Evolutionary conservation across 2,797 vertebrate genomes (phyloP).

Genomic region (Mus caroli): DNA sequence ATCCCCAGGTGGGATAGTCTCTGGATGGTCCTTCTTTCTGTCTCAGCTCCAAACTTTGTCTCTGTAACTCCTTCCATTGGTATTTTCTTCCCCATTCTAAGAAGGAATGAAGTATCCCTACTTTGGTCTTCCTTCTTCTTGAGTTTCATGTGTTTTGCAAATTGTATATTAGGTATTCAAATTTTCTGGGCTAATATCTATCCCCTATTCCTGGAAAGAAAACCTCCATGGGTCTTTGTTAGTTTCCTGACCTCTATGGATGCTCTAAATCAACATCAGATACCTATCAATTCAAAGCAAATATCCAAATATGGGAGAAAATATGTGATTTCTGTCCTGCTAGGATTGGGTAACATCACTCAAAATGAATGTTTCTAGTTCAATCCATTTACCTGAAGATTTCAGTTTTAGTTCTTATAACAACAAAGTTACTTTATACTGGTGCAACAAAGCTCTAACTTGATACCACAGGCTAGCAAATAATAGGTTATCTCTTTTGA

Average conservation of each 20-base stretch:
- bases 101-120: too few species aligned
- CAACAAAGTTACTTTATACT: too few species aligned
- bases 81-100: too few species aligned
- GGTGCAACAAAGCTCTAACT: not conserved
- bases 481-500: not conserved
- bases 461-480: not conserved
- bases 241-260: not conserved
- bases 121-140: too few species aligned
- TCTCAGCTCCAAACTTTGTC: too few species aligned
- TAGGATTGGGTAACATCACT: not conserved
- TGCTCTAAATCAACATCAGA: not conserved
- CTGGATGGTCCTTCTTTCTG: too few species aligned
- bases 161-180: too few species aligned
- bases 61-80: too few species aligned
- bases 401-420: not conserved
- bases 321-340: not conserved
- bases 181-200: not conserved
- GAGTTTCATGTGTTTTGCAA: too few species aligned
- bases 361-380: not conserved
- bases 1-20: too few species aligned
- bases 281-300: not conserved
- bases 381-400: not conserved
- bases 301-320: not conserved
- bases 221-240: not conserved
- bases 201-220: not conserved